Evolutionary conservation across 2,797 vertebrate genomes (phyloP).

Genomic region (Brachyrhaphis roseni): DNA sequence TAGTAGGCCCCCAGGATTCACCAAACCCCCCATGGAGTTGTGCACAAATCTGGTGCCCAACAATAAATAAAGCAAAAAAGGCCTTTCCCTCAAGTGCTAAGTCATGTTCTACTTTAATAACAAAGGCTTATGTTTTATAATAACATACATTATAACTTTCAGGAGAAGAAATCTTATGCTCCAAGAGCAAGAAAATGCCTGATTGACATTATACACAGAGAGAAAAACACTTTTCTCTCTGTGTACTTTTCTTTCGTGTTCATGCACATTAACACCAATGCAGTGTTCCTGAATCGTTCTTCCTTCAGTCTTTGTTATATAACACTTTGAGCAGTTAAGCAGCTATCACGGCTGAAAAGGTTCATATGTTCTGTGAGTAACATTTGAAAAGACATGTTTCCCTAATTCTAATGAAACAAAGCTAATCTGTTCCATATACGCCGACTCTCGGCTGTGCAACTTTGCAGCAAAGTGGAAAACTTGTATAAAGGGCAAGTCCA

Average conservation of each 20-base stretch:
- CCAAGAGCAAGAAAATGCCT: background rate
- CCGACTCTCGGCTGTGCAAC: constrained; percentile 53
- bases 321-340: constrained; percentile 35
- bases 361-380: constrained; percentile 45
- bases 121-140: background rate
- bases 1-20: no score
- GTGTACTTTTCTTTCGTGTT: background rate
- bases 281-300: background rate
- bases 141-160: background rate
- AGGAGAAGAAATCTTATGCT: background rate
- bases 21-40: background rate
- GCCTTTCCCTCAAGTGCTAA: background rate
- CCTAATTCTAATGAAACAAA: constrained; percentile 56
- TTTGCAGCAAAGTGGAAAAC: constrained; percentile 58
- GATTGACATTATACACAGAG: background rate
- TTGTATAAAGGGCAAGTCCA: constrained; percentile 69
- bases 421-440: constrained; percentile 62
- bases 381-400: constrained; percentile 56
- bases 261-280: background rate
- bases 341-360: constrained; percentile 30
- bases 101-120: background rate
- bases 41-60: background rate
- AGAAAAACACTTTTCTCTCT: background rate
- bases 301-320: constrained; percentile 13
- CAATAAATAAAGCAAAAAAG: background rate